A percentile compares a stretch with the other conserved stretches of the same genome.
phyloP scores from a whole-genome alignment of 1,140 invertebrate species.

The Pseudomyrmex sp. region DNA sequence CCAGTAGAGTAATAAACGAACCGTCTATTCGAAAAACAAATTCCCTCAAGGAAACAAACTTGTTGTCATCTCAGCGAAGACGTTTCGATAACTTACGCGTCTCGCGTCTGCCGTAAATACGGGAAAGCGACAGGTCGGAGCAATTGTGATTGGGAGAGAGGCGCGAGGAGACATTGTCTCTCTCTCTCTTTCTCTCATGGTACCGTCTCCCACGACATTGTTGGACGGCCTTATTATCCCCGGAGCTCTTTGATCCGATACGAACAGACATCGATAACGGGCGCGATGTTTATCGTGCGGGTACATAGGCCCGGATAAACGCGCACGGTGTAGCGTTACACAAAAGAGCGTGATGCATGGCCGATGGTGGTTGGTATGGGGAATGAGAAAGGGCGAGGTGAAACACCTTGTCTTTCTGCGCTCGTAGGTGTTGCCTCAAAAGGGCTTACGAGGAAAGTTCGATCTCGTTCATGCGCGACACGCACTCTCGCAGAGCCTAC shows the following conservation, averaged over 20 bases:
- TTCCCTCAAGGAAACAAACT: constrained; percentile 17
- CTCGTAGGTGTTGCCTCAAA: constrained; percentile 51
- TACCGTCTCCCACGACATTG: constrained; percentile 67
- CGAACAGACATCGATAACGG: constrained; percentile 72
- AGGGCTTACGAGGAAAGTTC: constrained; percentile 28
- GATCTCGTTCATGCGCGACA: constrained; percentile 15
- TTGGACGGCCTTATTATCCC: constrained; percentile 69
- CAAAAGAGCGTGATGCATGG: constrained; percentile 69
- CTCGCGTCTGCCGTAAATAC: constrained; percentile 41
- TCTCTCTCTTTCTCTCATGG: not conserved
- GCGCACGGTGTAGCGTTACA: constrained; percentile 72
- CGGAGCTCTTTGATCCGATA: constrained; percentile 69
- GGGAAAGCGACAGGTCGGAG: constrained; percentile 36
- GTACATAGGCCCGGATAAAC: constrained; percentile 66
- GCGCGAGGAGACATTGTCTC: constrained; percentile 48
- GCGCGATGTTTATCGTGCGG: constrained; percentile 69
- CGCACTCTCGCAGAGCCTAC: not conserved
- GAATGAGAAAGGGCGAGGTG: constrained; percentile 47
- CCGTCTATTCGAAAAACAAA: not conserved
- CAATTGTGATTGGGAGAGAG: constrained; percentile 52
- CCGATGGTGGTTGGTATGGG: constrained; percentile 45
- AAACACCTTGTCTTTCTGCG: constrained; percentile 44
- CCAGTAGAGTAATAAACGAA: not conserved
- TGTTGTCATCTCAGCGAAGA: constrained; percentile 37
- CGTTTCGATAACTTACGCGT: constrained; percentile 27